A percentile compares a stretch with the other conserved stretches of the same genome.
phyloP scores from a whole-genome alignment of 2,113 vertebrate genomes.

The Brevimyrus niger region DNA sequence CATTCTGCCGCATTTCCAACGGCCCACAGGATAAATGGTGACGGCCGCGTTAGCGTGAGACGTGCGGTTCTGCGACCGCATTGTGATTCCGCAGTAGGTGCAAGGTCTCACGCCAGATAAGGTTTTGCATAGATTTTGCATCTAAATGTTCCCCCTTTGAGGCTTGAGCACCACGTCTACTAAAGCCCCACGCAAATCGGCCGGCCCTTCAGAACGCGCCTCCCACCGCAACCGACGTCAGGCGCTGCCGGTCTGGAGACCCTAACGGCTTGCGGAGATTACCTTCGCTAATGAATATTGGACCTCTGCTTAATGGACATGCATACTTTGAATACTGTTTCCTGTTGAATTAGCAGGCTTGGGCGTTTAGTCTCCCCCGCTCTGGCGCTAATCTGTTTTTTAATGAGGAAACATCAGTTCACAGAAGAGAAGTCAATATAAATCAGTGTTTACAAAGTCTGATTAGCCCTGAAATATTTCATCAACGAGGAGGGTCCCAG shows the following conservation, averaged over 20 bases:
- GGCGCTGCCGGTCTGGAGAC: constrained; percentile 27
- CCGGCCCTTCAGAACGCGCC: constrained; percentile 25
- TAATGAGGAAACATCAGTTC: constrained; percentile 97
- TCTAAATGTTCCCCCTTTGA: constrained; percentile 18
- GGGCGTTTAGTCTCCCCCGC: constrained; percentile 63
- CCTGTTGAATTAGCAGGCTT: constrained; percentile 70
- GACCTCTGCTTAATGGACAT: constrained; percentile 45
- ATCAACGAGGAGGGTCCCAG: constrained; percentile 72
- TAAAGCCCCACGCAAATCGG: constrained; percentile 3
- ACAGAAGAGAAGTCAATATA: constrained; percentile 98
- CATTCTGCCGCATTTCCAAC: background rate
- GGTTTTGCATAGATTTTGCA: constrained; percentile 42
- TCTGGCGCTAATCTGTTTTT: constrained; percentile 86
- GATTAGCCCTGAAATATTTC: constrained; percentile 96
- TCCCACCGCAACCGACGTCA: constrained; percentile 20
- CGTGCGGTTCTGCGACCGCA: constrained; percentile 18
- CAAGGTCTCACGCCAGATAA: constrained; percentile 47
- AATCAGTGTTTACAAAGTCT: constrained; percentile 98
- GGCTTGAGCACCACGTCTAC: constrained; percentile 26
- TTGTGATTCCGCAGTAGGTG: constrained; percentile 52
- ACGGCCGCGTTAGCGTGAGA: too few relatives aligned
- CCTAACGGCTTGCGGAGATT: constrained; percentile 39
- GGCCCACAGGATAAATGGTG: background rate
- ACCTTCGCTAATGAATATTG: constrained; percentile 46
- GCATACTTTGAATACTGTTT: constrained; percentile 57